phyloP scores from a whole-genome alignment of 2,113 vertebrate species.

The Sprattus sprattus region DNA sequence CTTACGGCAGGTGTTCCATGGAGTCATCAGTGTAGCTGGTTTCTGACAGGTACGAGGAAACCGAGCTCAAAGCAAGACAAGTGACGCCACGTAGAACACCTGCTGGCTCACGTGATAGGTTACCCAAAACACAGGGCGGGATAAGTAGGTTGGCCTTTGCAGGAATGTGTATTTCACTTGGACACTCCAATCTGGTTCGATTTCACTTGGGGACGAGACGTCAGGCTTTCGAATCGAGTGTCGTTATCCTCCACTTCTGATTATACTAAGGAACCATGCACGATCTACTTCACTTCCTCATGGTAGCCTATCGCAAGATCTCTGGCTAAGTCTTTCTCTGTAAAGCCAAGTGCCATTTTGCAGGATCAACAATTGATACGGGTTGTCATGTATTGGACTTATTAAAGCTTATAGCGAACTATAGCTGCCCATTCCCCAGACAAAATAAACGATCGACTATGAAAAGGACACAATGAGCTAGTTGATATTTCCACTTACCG shows the following conservation, averaged over 20 bases:
- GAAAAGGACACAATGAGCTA: background rate
- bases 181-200: background rate
- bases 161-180: background rate
- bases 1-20: background rate
- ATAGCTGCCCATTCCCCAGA: background rate
- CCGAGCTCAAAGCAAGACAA: background rate
- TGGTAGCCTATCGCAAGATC: slow-evolving; percentile 6
- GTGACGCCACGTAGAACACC: slow-evolving; percentile 14
- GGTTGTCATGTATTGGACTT: background rate
- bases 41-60: background rate
- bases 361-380: background rate
- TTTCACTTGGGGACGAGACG: background rate
- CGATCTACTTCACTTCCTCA: background rate
- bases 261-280: background rate
- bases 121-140: background rate
- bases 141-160: background rate
- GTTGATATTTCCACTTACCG: slow-evolving; percentile 40
- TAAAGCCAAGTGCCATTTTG: slow-evolving; percentile 15
- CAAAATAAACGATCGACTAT: background rate
- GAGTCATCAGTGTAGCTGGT: background rate
- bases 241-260: background rate
- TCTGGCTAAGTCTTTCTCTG: background rate
- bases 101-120: slow-evolving; percentile 9
- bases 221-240: background rate
- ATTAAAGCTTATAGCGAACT: background rate